phyloP scores from a whole-genome alignment of 2,888 invertebrate species.

The Drosophila borborema region DNA sequence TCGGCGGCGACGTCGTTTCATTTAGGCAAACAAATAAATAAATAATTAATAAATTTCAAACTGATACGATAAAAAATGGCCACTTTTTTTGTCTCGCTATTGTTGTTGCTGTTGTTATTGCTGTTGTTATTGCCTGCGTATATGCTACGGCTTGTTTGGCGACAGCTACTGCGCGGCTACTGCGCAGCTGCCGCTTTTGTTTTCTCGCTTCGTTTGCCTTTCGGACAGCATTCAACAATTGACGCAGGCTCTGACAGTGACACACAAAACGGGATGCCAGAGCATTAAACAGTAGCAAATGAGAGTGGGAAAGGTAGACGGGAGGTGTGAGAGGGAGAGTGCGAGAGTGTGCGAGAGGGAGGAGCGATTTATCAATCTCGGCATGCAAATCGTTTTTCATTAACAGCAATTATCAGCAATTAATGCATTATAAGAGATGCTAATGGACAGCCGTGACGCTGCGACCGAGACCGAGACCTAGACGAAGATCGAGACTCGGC shows the following conservation, averaged over 20 bases:
- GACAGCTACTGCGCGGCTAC: slow-evolving; percentile 4
- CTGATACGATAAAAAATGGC: slow-evolving; percentile 44
- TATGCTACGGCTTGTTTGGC: slow-evolving; percentile 9
- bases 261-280: slow-evolving; percentile 28
- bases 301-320: neutral
- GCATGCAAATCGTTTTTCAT: slow-evolving; percentile 62
- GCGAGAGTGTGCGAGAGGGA: neutral
- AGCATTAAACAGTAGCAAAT: neutral
- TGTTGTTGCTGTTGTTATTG: neutral
- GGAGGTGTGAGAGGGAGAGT: neutral
- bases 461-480: slow-evolving; percentile 18
- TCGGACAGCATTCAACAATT: slow-evolving; percentile 40
- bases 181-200: slow-evolving; percentile 31
- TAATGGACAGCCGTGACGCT: slow-evolving; percentile 42
- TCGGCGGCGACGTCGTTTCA: slow-evolving; percentile 21
- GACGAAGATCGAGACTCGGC: slow-evolving; percentile 8
- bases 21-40: slow-evolving; percentile 56
- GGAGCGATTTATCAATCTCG: slow-evolving; percentile 44
- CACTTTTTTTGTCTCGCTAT: slow-evolving; percentile 24
- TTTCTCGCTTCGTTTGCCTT: slow-evolving; percentile 44
- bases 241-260: slow-evolving; percentile 42
- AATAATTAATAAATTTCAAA: slow-evolving; percentile 64
- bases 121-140: slow-evolving; percentile 5
- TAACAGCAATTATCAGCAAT: slow-evolving; percentile 66
- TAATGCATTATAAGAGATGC: slow-evolving; percentile 58